Conservation (phyloP, 2,888 invertebrate species). For the Apeira syringaria region DNA sequence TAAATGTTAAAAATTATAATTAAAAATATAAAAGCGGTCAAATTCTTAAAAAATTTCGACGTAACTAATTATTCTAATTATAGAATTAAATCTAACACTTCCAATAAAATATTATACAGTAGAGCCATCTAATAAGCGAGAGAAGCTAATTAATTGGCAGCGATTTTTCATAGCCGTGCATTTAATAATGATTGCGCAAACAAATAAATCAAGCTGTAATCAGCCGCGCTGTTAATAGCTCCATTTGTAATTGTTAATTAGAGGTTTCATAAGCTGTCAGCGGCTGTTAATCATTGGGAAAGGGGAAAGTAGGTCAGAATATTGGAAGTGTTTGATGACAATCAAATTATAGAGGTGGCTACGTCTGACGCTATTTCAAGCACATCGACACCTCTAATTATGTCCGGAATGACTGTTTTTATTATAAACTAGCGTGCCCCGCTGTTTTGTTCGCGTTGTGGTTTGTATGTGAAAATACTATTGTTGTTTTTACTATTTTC, state of each 20-base stretch:
- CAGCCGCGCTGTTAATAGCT: constrained; percentile 45
- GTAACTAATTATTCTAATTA: no score
- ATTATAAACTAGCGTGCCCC: no score
- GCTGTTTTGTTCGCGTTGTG: no score
- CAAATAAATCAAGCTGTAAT: constrained; percentile 40
- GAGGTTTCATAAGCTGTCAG: constrained; percentile 48
- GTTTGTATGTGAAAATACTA: no score
- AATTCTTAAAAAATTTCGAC: no score
- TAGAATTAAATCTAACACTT: background rate
- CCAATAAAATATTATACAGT: constrained; percentile 11
- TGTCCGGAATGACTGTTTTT: no score
- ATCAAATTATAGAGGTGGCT: no score
- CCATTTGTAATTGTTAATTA: constrained; percentile 55
- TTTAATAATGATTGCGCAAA: constrained; percentile 39
- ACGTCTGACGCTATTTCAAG: no score
- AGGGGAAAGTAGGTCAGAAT: constrained; percentile 15
- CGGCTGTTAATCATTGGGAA: constrained; percentile 41
- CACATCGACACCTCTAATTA: no score
- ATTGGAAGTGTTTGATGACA: background rate
- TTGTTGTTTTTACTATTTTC: no score
- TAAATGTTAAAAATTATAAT: no score
- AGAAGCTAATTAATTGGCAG: constrained; percentile 22
- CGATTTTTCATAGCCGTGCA: constrained; percentile 34
- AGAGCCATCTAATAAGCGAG: constrained; percentile 17
- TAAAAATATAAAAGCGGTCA: no score